Base-by-base conservation (phyloP, 2,113 vertebrate genomes). In the Chiloscyllium plagiosum region DNA sequence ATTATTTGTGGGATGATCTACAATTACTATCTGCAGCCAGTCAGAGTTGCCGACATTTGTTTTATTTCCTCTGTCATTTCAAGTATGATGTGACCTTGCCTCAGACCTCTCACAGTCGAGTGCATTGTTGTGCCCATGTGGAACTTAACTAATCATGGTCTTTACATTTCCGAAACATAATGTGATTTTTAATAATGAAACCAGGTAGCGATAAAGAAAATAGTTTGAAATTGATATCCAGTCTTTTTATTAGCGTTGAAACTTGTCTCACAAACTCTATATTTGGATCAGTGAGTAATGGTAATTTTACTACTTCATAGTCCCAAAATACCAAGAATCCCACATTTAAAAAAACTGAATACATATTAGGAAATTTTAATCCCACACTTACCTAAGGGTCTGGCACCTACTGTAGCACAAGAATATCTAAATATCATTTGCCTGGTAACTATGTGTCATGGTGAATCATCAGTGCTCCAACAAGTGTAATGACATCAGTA, bases 391-490 rank as follows among this genome's bases (percentile, higher is more conserved):
- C 87, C 52, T 61, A 61, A 90, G 26, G 87, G 50, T 33, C 12
- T 90, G 87, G 33, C 52, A 90, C 52, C 52, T 90, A 33, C 29
- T 90, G 13, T 33, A 90, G 87, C 29, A 33, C 87, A 90, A 80
- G 76, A 37, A 61, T 90, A 8, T 61, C 50, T 61, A 56, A 56
- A 90, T 90, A 33, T 90, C 87, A 61, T 29, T 90, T 61, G 13
- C 26, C 52, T 90, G 87, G 19, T 90, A 90, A 90, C 52, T n/a
- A n/a, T n/a, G 50, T 90, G 52, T 90, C 87, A 90, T 90, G 24
- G 61, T 90, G 87, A 90, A 90, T 90, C 87, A 90, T 61, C 52
- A 61, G 50, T 52, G 56, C 61, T 90, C 87, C 47, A 90, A 90
- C 50, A 29, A 33, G 50, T 61, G 50, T 61, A 26, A 90, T 90